Base-by-base conservation (phyloP, 2,888 invertebrate species). In the Troides helena region DNA sequence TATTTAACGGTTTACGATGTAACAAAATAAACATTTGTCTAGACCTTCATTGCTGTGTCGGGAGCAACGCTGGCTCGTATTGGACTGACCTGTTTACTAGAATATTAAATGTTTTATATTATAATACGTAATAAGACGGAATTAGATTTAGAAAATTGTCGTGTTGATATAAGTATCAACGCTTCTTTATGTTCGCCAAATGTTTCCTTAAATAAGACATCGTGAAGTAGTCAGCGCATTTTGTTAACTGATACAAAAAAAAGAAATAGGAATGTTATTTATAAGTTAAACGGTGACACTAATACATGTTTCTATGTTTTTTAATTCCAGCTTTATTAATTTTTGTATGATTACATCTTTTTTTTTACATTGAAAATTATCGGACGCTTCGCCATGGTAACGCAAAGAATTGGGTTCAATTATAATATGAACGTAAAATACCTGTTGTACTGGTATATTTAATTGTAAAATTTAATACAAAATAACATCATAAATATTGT, bases 61-160 rank as follows among this genome's bases (percentile, higher is more conserved):
- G 85, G 89, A 88, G 88, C 83, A 79, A 74, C 73, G 75, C 74
- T 79, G 81, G 84, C 80, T 83, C 79, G 83, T 80, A 85, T 85
- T 86, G 81, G 92, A 92, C 91, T 91, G 92, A 91, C 83, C 84
- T 88, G 85, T 83, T 83, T 85, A 76, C 81, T 86, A 86, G 81
- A 79, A 76, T 85, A 80, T 82, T 85, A 81, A 85, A 88, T 87
- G 85, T 89, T 89, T 88, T 89, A 81, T 87, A 86, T 82, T 78
- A 78, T 78, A 82, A 81, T 77, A 67, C 77, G 80, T 79, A 84
- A 80, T 81, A 81, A 80, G 79, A 80, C 79, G 77, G 80, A 78
- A 79, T 80, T 89, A 88, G 85, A 78, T 74, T 80, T 88, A 90
- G 85, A 84, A 87, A 87, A 85, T 76, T 79, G 80, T 53, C n/a